phyloP scores from a whole-genome alignment of 2,797 vertebrate genomes.

The Myotis vivesi region DNA sequence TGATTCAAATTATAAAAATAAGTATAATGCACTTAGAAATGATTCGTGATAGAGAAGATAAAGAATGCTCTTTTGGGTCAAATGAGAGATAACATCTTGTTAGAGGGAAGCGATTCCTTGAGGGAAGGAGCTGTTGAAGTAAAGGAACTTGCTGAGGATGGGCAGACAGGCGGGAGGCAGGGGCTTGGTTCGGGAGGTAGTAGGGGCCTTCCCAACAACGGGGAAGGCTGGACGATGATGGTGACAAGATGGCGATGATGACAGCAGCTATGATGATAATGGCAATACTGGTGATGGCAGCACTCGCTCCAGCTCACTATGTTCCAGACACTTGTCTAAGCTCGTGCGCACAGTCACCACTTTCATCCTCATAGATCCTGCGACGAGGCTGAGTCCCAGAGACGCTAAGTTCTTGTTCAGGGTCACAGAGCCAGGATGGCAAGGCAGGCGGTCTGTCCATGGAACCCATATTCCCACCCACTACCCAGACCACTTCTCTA shows the following conservation, averaged over 20 bases:
- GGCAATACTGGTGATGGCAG: too few species aligned
- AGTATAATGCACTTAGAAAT: background rate
- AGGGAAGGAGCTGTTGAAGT: background rate
- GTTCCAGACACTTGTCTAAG: background rate
- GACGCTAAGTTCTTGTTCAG: background rate
- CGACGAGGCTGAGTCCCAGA: background rate
- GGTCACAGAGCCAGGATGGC: background rate
- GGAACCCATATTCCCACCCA: background rate
- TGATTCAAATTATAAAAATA: background rate
- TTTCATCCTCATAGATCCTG: background rate
- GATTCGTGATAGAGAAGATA: background rate
- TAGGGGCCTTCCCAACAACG: background rate
- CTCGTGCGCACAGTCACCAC: too few species aligned
- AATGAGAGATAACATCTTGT: background rate
- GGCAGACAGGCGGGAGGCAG: background rate
- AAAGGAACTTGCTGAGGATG: background rate
- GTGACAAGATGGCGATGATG: rapidly evolving
- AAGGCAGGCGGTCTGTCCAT: background rate
- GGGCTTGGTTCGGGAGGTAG: background rate
- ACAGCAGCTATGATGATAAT: too few species aligned
- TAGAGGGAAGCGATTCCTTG: background rate
- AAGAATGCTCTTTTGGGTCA: background rate
- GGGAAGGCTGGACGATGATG: background rate
- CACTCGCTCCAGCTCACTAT: background rate
- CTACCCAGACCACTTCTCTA: background rate